Base-by-base conservation (phyloP, 2,888 invertebrate species). In the Drosophila affinis region DNA sequence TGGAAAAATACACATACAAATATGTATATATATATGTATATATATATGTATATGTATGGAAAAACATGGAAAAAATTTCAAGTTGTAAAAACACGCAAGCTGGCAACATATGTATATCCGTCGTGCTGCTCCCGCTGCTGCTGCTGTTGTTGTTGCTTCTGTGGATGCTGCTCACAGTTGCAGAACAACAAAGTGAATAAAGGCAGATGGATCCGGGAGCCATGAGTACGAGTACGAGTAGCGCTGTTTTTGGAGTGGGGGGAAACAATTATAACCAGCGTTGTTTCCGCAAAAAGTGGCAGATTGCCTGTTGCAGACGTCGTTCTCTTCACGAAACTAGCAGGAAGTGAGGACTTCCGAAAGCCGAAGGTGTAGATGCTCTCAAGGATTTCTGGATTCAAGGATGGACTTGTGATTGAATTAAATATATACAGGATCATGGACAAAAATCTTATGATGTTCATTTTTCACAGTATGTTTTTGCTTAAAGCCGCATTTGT, bases 221-320 rank as follows among this genome's bases (percentile, higher is more conserved):
- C 29, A 9, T 1, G 51, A 56, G 45, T 21, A 29, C 21, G 21
- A 21, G 3, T 21, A 21, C 21, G 51, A 57, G 48, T 21, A 29
- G 27, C 1, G 7, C 39, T 39, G 34, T 14, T 39, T 24, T n/a
- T n/a, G 17, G 17, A 17, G 49, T 17, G 7, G 21, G 21, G 60
- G 51, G 53, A 70, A 84, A 70, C 85, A 86, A 83, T 88, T 88
- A 83, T 76, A 65, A 68, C 65, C 72, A 60, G 71, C 65, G 73
- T 68, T 64, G 73, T 68, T 64, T 72, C 70, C 77, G 68, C 68
- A 55, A 65, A 74, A 74, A 72, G 56, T 21, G 21, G 57, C 72
- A 65, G 81, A 81, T 79, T 72, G 67, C 71, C 79, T 78, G 84
- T 71, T 83, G 65, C 69, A 72, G 64, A 72, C 69, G 67, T 57